These are phyloP conservation scores for Taenioides sp. DNA, from an alignment of 2,797 vertebrate genomes.

Conservation along the genomic window DNA sequence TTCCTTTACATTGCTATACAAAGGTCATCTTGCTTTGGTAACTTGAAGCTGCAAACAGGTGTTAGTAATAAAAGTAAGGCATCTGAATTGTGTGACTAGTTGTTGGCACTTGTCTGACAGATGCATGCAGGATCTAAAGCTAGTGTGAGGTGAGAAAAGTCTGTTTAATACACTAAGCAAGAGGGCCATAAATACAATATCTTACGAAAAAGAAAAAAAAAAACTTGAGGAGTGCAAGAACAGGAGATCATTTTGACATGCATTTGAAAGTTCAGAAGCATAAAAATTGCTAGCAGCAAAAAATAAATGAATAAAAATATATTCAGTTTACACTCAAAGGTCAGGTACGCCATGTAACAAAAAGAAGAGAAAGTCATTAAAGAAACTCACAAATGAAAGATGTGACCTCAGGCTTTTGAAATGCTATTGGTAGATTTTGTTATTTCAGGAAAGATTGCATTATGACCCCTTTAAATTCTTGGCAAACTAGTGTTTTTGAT, in stretches of 20 bases:
- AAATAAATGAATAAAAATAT: slow-evolving; percentile 18
- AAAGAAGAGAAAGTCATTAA: slow-evolving; percentile 24
- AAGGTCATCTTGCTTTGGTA: slow-evolving; percentile 1
- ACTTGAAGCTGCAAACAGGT: slow-evolving; percentile 1
- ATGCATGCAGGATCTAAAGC: not conserved
- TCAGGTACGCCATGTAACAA: slow-evolving; percentile 30
- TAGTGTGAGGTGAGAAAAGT: not conserved
- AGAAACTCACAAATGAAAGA: slow-evolving; percentile 30
- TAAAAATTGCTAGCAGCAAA: slow-evolving; percentile 37
- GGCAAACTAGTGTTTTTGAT: not conserved
- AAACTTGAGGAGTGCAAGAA: no score
- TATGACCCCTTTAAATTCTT: slow-evolving; percentile 7
- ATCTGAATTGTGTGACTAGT: not conserved
- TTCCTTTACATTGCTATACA: not conserved
- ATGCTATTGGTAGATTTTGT: not conserved
- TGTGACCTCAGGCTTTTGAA: slow-evolving; percentile 23
- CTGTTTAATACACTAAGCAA: not conserved
- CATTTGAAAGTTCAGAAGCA: slow-evolving; percentile 30
- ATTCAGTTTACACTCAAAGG: slow-evolving; percentile 21
- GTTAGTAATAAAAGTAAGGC: not conserved
- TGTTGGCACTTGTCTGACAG: not conserved
- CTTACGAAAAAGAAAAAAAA: not conserved
- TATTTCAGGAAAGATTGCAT: not conserved
- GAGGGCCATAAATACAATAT: not conserved
- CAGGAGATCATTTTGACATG: slow-evolving; percentile 1